Evolutionary conservation across 2,797 vertebrate genomes (phyloP).

Genomic region (Sebastes jordani): DNA sequence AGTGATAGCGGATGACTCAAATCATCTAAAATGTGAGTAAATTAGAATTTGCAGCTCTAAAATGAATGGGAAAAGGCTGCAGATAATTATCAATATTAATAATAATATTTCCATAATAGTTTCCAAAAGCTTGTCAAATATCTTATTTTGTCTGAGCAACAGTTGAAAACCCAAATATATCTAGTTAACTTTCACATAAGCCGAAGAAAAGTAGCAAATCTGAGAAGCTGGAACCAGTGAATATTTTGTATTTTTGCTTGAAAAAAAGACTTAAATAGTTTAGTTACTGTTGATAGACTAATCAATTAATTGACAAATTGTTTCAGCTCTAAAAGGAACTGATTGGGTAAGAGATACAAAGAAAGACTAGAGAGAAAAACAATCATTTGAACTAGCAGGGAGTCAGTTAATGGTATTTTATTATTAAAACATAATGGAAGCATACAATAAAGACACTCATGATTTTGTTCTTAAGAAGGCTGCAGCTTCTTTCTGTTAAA

Average conservation of each 20-base stretch:
- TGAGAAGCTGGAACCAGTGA: not conserved
- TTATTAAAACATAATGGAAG: not conserved
- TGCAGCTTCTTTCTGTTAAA: not conserved
- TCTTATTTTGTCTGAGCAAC: not conserved
- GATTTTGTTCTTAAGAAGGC: not conserved
- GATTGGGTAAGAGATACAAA: not conserved
- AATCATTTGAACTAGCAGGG: not conserved
- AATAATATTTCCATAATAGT: too few relatives aligned
- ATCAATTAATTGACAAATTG: not conserved
- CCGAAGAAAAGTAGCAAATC: not conserved
- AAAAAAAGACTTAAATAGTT: not conserved
- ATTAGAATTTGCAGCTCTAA: not conserved
- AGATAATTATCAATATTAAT: not conserved
- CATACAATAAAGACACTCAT: not conserved
- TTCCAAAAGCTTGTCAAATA: not conserved
- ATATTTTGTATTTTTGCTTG: not conserved
- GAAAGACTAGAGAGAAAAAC: not conserved
- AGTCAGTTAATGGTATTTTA: not conserved
- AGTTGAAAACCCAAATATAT: not conserved
- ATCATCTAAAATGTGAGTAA: not conserved
- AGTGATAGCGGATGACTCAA: not conserved
- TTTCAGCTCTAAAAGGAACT: not conserved
- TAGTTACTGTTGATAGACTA: not conserved
- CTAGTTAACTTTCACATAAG: not conserved
- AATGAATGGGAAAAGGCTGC: not conserved